These are phyloP conservation scores for Dinomys branickii DNA, from an alignment of 2,113 vertebrate genomes.

Conservation along the genomic window DNA sequence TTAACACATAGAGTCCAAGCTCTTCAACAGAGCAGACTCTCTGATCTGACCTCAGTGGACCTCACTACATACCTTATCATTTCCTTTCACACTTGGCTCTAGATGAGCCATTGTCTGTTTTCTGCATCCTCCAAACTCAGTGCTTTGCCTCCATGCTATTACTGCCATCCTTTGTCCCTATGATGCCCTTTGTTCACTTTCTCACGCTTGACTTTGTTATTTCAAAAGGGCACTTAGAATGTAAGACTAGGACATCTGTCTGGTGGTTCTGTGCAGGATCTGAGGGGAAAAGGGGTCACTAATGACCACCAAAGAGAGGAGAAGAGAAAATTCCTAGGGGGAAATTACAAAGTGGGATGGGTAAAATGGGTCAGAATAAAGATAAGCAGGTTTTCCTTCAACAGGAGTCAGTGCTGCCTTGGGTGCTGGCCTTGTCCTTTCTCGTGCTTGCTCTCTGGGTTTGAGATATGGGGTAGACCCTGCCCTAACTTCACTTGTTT, in stretches of 20 bases:
- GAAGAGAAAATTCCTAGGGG: background rate
- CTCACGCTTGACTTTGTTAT: background rate
- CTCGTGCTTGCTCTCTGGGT: background rate
- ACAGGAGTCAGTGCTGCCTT: accelerated
- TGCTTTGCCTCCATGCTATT: background rate
- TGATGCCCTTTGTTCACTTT: background rate
- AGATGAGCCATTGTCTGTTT: background rate
- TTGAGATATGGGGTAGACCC: background rate
- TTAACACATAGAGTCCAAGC: background rate
- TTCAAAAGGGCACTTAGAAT: background rate
- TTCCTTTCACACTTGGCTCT: background rate
- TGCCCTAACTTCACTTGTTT: background rate
- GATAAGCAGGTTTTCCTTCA: background rate
- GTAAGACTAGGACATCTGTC: background rate
- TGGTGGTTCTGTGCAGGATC: background rate
- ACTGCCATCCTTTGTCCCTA: background rate
- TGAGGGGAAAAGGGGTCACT: background rate
- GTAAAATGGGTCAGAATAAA: background rate
- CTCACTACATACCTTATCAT: background rate
- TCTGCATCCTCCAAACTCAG: background rate
- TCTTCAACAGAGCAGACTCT: background rate
- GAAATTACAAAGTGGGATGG: background rate
- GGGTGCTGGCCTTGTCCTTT: background rate
- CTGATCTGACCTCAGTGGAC: background rate
- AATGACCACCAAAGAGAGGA: background rate